A percentile compares a stretch with the other conserved stretches of the same genome.
These are phyloP conservation scores for Montipora sp. DNA, from an alignment of 64 coral and sea anemone genomes.

Conservation along the genomic window DNA sequence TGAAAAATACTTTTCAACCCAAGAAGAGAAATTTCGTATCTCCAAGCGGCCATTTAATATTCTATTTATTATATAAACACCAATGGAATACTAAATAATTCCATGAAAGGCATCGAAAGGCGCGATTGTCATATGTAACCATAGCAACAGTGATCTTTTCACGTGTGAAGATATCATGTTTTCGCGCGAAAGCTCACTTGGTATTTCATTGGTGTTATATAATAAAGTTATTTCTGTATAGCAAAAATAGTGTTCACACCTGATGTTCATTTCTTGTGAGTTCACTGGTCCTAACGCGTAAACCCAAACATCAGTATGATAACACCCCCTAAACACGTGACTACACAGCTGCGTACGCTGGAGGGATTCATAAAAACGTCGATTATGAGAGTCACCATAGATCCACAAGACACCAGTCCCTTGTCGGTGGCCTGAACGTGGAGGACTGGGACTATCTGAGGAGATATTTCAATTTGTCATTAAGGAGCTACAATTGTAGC, in stretches of 20 bases:
- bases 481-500: too few species aligned
- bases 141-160: too few species aligned
- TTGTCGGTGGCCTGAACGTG: conserved; percentile 37
- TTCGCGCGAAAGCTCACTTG: too few species aligned
- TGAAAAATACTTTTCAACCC: too few species aligned
- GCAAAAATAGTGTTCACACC: neutral
- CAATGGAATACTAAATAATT: too few species aligned
- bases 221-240: neutral
- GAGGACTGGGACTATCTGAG: conserved; percentile 7
- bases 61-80: too few species aligned
- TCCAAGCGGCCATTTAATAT: too few species aligned
- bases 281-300: conserved; percentile 43
- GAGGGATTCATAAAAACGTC: conserved; percentile 77
- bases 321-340: conserved; percentile 71
- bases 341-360: conserved; percentile 56
- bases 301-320: conserved; percentile 86
- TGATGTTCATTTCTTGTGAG: conserved; percentile 64
- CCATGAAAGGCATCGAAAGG: too few species aligned
- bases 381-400: conserved; percentile 86
- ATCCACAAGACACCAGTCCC: conserved; percentile 89
- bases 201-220: too few species aligned
- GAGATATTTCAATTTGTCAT: neutral
- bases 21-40: too few species aligned
- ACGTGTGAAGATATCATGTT: too few species aligned
- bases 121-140: too few species aligned